phyloP scores from a whole-genome alignment of 92 coral and sea anemone species.

The Bergia puertoricense region DNA sequence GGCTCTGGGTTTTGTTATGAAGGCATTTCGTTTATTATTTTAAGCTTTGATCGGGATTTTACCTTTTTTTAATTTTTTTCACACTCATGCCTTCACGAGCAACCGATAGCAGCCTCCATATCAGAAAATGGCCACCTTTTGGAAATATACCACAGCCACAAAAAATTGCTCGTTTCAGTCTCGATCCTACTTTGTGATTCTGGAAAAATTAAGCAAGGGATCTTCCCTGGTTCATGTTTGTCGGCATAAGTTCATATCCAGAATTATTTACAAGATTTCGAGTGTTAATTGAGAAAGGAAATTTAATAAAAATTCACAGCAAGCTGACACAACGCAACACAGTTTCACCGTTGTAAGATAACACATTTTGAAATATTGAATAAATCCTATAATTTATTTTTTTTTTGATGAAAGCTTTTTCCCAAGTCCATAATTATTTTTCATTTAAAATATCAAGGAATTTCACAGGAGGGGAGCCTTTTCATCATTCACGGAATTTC shows the following conservation, averaged over 20 bases:
- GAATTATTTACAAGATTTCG: background rate
- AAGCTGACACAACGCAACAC: background rate
- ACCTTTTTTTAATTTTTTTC: background rate
- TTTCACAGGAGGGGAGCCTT: conserved; percentile 16
- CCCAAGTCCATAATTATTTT: background rate
- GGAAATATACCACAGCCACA: background rate
- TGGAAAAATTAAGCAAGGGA: background rate
- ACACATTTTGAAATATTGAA: background rate
- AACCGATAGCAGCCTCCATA: background rate
- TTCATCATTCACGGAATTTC: conserved; percentile 24
- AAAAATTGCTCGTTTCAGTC: background rate
- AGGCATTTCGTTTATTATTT: background rate
- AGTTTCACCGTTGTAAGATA: background rate
- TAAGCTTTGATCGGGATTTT: background rate
- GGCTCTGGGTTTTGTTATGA: background rate
- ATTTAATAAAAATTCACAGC: conserved; percentile 14
- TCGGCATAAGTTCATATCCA: background rate
- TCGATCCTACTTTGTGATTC: background rate
- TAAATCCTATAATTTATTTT: background rate
- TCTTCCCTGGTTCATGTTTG: background rate
- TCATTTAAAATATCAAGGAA: background rate
- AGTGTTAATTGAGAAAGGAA: conserved; percentile 12
- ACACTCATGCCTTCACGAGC: background rate
- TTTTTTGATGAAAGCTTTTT: background rate
- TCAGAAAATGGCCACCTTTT: background rate